phyloP scores from a whole-genome alignment of 2,113 vertebrate genomes.

The Protobothrops mucrosquamatus region DNA sequence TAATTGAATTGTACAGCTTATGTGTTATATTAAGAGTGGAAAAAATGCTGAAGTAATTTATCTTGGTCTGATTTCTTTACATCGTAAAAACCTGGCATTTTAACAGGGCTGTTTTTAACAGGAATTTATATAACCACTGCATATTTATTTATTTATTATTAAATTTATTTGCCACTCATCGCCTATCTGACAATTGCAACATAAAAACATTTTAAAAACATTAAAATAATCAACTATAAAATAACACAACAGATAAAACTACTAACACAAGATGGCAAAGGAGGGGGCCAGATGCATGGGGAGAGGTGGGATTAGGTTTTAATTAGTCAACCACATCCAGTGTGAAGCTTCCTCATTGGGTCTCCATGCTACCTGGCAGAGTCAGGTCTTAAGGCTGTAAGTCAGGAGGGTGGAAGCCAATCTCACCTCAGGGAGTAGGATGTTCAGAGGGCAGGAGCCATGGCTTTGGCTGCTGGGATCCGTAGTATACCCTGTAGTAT shows the following conservation, averaged over 20 bases:
- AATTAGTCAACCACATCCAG: not conserved
- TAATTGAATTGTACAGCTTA: not conserved
- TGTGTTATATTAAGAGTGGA: not conserved
- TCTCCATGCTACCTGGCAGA: not conserved
- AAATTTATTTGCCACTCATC: not conserved
- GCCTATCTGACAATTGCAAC: not conserved
- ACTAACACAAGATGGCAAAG: not conserved
- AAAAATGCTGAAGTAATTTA: not conserved
- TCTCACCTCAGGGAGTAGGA: not conserved
- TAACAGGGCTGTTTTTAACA: not conserved
- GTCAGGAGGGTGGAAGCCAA: not conserved
- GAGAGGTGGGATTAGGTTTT: not conserved
- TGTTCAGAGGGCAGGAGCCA: not conserved
- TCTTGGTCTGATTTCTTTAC: not conserved
- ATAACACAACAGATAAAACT: not conserved
- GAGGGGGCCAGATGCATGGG: not conserved
- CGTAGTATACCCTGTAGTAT: not conserved
- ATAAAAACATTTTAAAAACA: not conserved
- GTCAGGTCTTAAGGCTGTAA: not conserved
- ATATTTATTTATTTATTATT: not conserved
- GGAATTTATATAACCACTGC: not conserved
- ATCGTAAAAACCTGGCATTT: not conserved
- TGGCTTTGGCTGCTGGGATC: not conserved
- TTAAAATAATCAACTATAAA: not conserved
- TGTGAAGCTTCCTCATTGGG: not conserved